Evolutionary conservation across 2,113 vertebrate genomes (phyloP).

Genomic region (Pardalotus punctatus): DNA sequence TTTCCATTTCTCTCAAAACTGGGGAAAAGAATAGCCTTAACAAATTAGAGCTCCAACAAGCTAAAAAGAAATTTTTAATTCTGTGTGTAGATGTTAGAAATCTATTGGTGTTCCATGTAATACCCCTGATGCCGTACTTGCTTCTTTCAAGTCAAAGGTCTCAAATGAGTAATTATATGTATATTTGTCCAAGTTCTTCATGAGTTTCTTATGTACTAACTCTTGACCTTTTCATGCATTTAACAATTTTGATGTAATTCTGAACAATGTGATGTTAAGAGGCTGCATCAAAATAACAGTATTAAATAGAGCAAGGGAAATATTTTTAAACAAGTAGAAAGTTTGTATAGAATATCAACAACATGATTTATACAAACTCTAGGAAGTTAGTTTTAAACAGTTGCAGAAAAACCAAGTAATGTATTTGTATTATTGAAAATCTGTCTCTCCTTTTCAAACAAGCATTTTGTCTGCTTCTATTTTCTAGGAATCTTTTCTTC

Average conservation of each 20-base stretch:
- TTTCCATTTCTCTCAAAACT: background rate
- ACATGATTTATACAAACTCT: background rate
- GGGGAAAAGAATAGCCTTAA: background rate
- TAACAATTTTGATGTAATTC: background rate
- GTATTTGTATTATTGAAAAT: background rate
- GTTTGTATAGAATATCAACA: no score
- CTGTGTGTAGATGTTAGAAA: background rate
- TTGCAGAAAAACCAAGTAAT: background rate
- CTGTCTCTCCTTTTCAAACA: background rate
- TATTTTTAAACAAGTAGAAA: background rate
- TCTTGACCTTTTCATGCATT: background rate
- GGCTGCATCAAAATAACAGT: background rate
- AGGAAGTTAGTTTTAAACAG: background rate
- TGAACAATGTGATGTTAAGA: background rate
- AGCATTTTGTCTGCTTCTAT: background rate
- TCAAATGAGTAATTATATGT: background rate
- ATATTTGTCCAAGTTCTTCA: background rate
- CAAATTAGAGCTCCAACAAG: background rate
- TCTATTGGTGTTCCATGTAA: background rate
- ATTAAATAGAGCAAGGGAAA: background rate
- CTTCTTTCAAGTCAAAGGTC: background rate
- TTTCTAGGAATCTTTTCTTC: background rate
- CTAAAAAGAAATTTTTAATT: background rate
- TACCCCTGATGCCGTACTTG: background rate
- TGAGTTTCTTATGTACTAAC: background rate